phyloP scores from a whole-genome alignment of 92 coral and sea anemone species.

The Epizoanthus stellaris region DNA sequence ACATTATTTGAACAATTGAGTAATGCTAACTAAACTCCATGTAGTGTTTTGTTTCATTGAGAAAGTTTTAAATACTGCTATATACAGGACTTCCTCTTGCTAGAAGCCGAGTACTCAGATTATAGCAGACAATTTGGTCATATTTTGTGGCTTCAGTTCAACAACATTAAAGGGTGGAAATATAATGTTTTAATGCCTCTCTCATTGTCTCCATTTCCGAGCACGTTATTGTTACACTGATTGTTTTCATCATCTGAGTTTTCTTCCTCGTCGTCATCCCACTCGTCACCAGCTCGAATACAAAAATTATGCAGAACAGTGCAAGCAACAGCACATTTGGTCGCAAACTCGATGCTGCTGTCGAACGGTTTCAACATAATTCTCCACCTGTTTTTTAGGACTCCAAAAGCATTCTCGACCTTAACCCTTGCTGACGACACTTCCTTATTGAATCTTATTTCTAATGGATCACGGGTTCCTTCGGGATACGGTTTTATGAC shows the following conservation, averaged over 20 bases:
- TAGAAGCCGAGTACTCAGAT: not conserved
- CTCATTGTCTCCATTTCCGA: conserved; percentile 54
- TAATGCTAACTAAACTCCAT: too few species aligned
- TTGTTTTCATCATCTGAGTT: conserved; percentile 7
- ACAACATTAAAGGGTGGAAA: conserved; percentile 15
- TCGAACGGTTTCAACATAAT: conserved; percentile 55
- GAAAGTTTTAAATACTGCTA: too few species aligned
- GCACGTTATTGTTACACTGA: conserved; percentile 15
- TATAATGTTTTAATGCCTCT: conserved; percentile 26
- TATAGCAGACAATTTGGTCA: conserved; percentile 7
- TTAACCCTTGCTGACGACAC: conserved; percentile 60
- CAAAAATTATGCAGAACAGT: conserved; percentile 60
- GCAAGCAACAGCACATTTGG: conserved; percentile 45
- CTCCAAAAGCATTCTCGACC: conserved; percentile 53
- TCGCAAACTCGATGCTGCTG: conserved; percentile 50
- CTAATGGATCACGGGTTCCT: too few species aligned
- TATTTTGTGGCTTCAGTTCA: not conserved
- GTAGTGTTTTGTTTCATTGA: too few species aligned
- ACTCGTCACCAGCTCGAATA: conserved; percentile 44
- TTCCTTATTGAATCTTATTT: not conserved
- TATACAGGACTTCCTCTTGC: too few species aligned
- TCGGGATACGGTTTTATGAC: too few species aligned
- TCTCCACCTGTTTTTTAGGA: conserved; percentile 58
- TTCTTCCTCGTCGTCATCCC: conserved; percentile 42
- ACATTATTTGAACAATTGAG: not conserved